A percentile compares a stretch with the other conserved stretches of the same genome.
phyloP scores from a whole-genome alignment of 2,113 vertebrate species.

The Mobula hypostoma region DNA sequence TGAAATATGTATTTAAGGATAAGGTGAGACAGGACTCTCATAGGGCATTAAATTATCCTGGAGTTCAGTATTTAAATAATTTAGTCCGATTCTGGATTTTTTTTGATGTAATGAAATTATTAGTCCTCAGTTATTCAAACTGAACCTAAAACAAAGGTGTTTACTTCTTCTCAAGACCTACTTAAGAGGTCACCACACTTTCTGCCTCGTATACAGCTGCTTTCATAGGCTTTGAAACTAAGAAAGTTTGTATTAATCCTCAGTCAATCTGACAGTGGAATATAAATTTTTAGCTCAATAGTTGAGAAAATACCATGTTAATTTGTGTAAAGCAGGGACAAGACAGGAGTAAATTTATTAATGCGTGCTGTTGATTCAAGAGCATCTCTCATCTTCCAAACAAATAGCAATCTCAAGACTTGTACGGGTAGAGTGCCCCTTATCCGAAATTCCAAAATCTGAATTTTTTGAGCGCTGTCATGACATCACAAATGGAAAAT shows the following conservation, averaged over 20 bases:
- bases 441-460: no score
- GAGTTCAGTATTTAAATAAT: neutral
- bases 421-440: neutral
- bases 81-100: neutral
- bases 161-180: neutral
- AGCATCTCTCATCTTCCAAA: neutral
- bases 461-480: no score
- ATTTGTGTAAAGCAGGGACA: neutral
- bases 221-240: neutral
- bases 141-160: neutral
- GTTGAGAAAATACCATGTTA: neutral
- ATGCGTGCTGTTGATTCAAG: neutral
- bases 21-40: neutral
- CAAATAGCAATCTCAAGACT: neutral
- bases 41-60: neutral
- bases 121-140: neutral
- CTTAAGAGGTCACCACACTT: neutral
- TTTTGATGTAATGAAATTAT: neutral
- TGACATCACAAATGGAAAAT: no score
- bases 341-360: neutral
- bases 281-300: neutral
- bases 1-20: neutral
- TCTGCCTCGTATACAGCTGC: neutral
- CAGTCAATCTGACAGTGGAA: neutral
- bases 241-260: neutral